Conservation (phyloP, 2,888 invertebrate genomes). For the Agrotis clavis region DNA sequence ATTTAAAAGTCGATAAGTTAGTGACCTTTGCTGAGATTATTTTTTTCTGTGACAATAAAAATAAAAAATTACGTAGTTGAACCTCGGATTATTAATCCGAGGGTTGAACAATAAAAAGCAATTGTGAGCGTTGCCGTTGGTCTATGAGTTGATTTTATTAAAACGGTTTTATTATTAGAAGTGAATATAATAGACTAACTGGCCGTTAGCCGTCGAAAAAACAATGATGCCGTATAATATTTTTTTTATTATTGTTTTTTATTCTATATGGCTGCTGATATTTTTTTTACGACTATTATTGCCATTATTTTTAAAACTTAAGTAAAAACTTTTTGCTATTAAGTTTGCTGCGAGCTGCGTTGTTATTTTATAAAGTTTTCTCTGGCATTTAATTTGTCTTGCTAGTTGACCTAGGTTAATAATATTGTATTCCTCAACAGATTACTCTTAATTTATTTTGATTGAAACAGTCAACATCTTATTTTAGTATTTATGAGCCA, state of each 20-base stretch:
- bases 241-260: background rate
- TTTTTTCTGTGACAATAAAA: background rate
- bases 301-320: background rate
- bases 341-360: too few species aligned
- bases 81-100: too few species aligned
- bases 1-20: background rate
- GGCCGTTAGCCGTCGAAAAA: background rate
- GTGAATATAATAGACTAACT: background rate
- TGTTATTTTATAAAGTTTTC: background rate
- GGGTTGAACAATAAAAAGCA: too few species aligned
- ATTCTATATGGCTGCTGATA: background rate
- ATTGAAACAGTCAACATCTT: constrained; percentile 25
- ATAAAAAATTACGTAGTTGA: too few species aligned
- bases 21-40: background rate
- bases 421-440: constrained; percentile 29
- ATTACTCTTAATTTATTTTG: constrained; percentile 30
- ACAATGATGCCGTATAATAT: background rate
- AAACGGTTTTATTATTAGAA: too few species aligned
- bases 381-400: background rate
- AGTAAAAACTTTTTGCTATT: background rate
- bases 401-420: background rate
- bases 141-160: too few species aligned
- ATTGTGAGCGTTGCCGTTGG: too few species aligned
- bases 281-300: background rate
- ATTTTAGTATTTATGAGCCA: constrained; percentile 28